Percentiles rank a stretch among this genome's conserved stretches.
phyloP scores from a whole-genome alignment of 2,888 invertebrate species.

The Polydrusus pterygomalis region DNA sequence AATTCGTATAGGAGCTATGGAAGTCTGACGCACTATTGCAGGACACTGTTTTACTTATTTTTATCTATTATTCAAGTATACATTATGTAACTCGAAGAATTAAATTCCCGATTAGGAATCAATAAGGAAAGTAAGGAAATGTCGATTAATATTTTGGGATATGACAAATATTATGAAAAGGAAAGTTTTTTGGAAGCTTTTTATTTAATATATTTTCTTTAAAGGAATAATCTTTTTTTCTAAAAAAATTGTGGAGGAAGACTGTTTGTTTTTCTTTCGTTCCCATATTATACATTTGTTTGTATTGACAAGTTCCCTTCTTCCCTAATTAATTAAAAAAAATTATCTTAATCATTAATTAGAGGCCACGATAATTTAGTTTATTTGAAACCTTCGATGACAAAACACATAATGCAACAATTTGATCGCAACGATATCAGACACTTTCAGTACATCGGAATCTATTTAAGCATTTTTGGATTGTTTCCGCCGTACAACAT shows the following conservation, averaged over 20 bases:
- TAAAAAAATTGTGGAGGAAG: too few species aligned
- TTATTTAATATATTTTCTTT: constrained; percentile 8
- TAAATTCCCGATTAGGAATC: not conserved
- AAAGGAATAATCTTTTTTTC: too few species aligned
- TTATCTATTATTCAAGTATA: too few species aligned
- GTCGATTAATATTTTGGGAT: constrained; percentile 1
- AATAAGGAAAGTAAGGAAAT: not conserved
- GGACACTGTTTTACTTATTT: too few species aligned
- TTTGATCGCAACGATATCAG: constrained; percentile 20
- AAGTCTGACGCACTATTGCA: too few species aligned
- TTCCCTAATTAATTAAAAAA: too few species aligned
- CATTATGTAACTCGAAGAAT: too few species aligned
- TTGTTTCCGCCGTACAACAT: constrained; percentile 12
- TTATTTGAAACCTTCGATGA: not conserved
- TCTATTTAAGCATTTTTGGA: constrained; percentile 11
- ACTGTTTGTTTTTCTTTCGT: too few species aligned
- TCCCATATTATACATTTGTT: too few species aligned
- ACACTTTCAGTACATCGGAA: not conserved
- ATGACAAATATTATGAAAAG: constrained; percentile 1
- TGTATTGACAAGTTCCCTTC: too few species aligned
- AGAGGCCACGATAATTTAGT: not conserved
- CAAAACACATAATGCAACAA: not conserved
- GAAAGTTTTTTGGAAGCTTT: constrained; percentile 7
- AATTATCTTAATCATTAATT: too few species aligned
- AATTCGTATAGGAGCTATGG: too few species aligned